A percentile compares a stretch with the other conserved stretches of the same genome.
Evolutionary conservation across 1,140 invertebrate species (phyloP).

Genomic region (Aleiodes sp.): DNA sequence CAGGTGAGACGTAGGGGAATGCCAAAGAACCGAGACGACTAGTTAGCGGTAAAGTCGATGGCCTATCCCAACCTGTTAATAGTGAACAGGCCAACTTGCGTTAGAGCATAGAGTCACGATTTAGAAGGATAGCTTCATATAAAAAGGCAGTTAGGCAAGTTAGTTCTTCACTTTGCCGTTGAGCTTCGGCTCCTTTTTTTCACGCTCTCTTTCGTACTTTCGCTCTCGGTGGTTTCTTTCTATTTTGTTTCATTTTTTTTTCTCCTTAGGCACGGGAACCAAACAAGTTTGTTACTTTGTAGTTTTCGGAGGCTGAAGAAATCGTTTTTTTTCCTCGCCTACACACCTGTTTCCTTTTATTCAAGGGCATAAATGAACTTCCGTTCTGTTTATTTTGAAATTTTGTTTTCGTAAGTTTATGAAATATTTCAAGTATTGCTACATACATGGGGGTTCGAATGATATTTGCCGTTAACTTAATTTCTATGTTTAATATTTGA

Average conservation of each 20-base stretch:
- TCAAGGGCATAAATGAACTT: neutral
- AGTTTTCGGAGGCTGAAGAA: neutral
- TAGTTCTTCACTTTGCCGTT: neutral
- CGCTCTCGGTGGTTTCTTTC: neutral
- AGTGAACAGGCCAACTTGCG: constrained; percentile 16
- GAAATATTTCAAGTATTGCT: too few relatives aligned
- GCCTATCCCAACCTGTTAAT: constrained; percentile 30
- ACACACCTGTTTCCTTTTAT: neutral
- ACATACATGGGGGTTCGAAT: too few relatives aligned
- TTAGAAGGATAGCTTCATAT: too few relatives aligned
- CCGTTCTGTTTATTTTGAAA: too few relatives aligned
- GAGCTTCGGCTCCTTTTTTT: constrained; percentile 6
- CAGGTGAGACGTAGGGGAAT: neutral
- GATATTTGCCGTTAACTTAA: too few relatives aligned
- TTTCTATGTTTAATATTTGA: too few relatives aligned
- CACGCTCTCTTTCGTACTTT: constrained; percentile 16
- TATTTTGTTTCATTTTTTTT: too few relatives aligned
- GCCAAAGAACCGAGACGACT: neutral
- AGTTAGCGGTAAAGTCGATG: constrained; percentile 22
- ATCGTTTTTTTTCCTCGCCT: neutral
- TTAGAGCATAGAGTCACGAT: neutral
- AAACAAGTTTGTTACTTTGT: constrained; percentile 13
- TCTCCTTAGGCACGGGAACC: neutral
- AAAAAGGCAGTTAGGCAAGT: neutral
- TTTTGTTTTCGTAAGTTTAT: neutral